These are phyloP conservation scores for Macrosteles quadrilineatus DNA, from an alignment of 1,140 invertebrate genomes.

Conservation along the genomic window DNA sequence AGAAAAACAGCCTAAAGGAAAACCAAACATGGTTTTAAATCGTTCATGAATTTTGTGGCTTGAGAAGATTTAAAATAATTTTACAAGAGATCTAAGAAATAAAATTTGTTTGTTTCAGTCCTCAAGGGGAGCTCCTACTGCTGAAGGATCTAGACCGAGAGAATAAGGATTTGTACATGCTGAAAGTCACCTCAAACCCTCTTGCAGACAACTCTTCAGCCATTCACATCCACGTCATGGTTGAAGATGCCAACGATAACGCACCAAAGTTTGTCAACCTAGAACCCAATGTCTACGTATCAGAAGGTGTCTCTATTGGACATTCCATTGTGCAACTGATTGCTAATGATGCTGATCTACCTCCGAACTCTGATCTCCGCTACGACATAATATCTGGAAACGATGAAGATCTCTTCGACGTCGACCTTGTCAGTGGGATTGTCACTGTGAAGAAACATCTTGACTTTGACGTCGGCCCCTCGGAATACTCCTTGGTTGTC, in stretches of 20 bases:
- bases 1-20: no score
- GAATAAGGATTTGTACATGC: slow-evolving; percentile 67
- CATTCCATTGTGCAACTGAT: slow-evolving; percentile 66
- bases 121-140: slow-evolving; percentile 75
- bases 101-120: slow-evolving; percentile 54
- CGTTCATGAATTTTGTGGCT: no score
- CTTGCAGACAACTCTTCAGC: slow-evolving; percentile 54
- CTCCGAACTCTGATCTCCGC: slow-evolving; percentile 69
- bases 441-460: slow-evolving; percentile 72
- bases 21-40: no score
- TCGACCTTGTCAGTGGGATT: slow-evolving; percentile 70
- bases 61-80: no score
- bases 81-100: no score
- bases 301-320: slow-evolving; percentile 71
- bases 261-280: slow-evolving; percentile 74
- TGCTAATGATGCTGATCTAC: slow-evolving; percentile 77
- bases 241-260: slow-evolving; percentile 88
- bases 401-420: slow-evolving; percentile 69
- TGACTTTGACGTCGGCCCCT: slow-evolving; percentile 74
- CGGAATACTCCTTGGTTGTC: slow-evolving; percentile 69
- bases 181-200: slow-evolving; percentile 55
- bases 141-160: slow-evolving; percentile 81
- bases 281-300: slow-evolving; percentile 68
- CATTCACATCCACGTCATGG: slow-evolving; percentile 69
- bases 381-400: slow-evolving; percentile 91